Base-by-base conservation (phyloP, 1,140 invertebrate species). In the Penaeus chinensis region DNA sequence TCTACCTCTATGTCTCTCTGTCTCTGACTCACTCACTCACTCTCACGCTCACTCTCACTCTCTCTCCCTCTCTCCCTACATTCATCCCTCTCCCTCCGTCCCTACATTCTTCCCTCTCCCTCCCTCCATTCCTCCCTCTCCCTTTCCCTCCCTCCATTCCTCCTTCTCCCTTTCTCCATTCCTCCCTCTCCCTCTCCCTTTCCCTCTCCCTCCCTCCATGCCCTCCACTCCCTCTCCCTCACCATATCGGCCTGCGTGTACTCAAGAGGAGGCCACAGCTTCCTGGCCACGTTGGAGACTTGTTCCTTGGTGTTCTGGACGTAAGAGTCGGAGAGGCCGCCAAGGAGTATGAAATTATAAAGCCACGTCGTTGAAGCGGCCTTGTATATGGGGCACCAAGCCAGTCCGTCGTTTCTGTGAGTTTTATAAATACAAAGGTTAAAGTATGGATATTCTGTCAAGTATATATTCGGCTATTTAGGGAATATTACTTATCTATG, bases 331-430 rank as follows among this genome's bases (percentile, higher is more conserved):
- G 91, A 54, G 32, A 92, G 90, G 3, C 93, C 92, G 93, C 94
- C 94, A 66, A 95, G 91, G 19, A 90, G 90, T 76, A 92, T 92
- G 91, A 94, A 93, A 90, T 93, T 92, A 91, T 93, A 93, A 89
- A 94, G 92, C 93, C 93, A 94, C 0, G 92, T 92, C 20, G 94
- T 92, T 86, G 89, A 93, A 20, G 92, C 94, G 22, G 93, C 93
- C 91, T 94, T 94, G 87, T 93, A 94, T 71, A 94, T 91, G 19
- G 94, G 94, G 89, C 94, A 94, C 93, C 93, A 94, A 1, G 93
- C 92, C 74, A 94, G 84, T 54, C 91, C 91, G 83, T 93, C 91
- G 66, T 91, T 90, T 89, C 93, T 94, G 88, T 10, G 84, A 90
- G 37, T 42, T 42, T 42, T 42, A 7, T 42, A 42, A 42, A 13